phyloP scores from a whole-genome alignment of 2,888 invertebrate genomes.

The Petrolisthes cinctipes region DNA sequence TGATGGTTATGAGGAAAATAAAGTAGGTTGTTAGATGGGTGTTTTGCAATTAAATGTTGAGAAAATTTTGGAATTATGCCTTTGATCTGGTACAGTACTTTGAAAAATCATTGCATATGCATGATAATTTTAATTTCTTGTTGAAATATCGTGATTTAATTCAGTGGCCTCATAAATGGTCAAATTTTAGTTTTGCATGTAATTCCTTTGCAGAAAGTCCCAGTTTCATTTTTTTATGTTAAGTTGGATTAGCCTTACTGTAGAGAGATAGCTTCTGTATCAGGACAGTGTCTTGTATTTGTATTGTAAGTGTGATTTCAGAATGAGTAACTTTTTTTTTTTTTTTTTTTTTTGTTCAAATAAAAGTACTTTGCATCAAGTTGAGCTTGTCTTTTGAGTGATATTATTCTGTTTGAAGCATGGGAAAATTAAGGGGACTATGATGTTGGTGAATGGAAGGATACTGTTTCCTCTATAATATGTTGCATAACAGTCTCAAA shows the following conservation, averaged over 20 bases:
- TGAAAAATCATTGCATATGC: slow-evolving; percentile 50
- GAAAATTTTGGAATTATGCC: slow-evolving; percentile 12
- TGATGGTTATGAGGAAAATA: slow-evolving; percentile 39
- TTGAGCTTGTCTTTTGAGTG: slow-evolving; percentile 29
- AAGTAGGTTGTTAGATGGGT: slow-evolving; percentile 58
- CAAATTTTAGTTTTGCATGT: slow-evolving; percentile 56
- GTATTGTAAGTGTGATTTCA: slow-evolving; percentile 58
- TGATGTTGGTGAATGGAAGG: no score
- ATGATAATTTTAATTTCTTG: slow-evolving; percentile 43
- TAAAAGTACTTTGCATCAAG: slow-evolving; percentile 36
- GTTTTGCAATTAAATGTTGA: slow-evolving; percentile 31
- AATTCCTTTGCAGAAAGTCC: slow-evolving; percentile 45
- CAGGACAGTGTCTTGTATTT: slow-evolving; percentile 62
- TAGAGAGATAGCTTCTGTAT: slow-evolving; percentile 62
- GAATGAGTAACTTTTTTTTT: slow-evolving; percentile 38
- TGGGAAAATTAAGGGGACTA: slow-evolving; percentile 39
- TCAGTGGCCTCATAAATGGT: slow-evolving; percentile 51
- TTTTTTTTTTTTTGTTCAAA: slow-evolving; percentile 20
- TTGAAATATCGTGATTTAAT: slow-evolving; percentile 49
- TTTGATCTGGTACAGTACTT: slow-evolving; percentile 28
- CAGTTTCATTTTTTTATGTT: slow-evolving; percentile 42
- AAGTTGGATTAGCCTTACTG: slow-evolving; percentile 49
- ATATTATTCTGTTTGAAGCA: slow-evolving; percentile 48
- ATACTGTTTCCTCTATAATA: no score
- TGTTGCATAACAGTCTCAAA: no score